These are phyloP conservation scores for Cacatua alba DNA, from an alignment of 2,113 vertebrate genomes.

Conservation along the genomic window DNA sequence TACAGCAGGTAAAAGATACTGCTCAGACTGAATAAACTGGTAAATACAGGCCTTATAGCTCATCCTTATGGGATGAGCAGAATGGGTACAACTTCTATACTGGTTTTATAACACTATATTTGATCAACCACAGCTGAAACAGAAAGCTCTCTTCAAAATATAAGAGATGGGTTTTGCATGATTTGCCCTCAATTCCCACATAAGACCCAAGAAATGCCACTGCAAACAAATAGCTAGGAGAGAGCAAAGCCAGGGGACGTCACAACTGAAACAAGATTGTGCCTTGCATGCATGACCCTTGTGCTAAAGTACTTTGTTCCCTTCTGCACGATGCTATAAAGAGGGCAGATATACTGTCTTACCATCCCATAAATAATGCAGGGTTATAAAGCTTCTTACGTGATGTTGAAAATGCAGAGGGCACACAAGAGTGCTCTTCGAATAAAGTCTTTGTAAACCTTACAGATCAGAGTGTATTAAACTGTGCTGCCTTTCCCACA, in stretches of 20 bases:
- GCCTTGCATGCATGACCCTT: background rate
- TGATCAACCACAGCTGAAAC: background rate
- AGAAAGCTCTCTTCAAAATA: background rate
- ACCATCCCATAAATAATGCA: conserved; percentile 68
- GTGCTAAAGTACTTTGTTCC: background rate
- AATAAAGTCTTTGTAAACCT: conserved; percentile 33
- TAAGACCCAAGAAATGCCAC: background rate
- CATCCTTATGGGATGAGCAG: background rate
- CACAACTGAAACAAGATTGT: background rate
- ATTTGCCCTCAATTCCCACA: background rate
- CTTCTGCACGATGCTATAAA: background rate
- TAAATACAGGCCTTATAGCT: background rate
- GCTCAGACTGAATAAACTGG: background rate
- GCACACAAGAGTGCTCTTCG: conserved; percentile 31
- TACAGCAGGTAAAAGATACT: background rate
- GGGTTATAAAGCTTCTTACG: conserved; percentile 51
- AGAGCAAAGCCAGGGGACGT: background rate
- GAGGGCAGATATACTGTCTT: conserved; percentile 58
- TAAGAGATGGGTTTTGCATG: background rate
- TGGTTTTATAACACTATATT: background rate
- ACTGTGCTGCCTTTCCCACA: background rate
- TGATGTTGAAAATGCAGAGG: conserved; percentile 36
- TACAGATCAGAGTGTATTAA: background rate
- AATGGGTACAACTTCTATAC: background rate
- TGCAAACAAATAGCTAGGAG: background rate